phyloP scores from a whole-genome alignment of 2,113 vertebrate genomes.

The Macquaria australasica region DNA sequence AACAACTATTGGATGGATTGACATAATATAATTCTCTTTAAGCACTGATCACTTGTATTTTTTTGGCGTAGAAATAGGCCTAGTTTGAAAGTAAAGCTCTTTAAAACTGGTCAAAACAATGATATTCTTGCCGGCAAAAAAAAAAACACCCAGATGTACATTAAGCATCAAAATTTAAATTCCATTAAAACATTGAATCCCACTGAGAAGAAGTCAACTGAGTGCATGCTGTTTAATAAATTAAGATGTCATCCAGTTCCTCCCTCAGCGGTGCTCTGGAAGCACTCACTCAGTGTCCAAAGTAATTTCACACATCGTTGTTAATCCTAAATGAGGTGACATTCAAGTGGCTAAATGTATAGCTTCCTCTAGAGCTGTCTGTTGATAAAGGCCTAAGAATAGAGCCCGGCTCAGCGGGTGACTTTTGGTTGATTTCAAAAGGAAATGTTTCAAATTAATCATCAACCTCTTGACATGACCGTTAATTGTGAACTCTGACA shows the following conservation, averaged over 20 bases:
- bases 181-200: background rate
- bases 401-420: constrained; percentile 24
- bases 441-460: constrained; percentile 38
- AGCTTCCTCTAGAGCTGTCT: constrained; percentile 39
- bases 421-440: constrained; percentile 26
- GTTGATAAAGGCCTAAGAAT: constrained; percentile 55
- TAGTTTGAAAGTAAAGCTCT: background rate
- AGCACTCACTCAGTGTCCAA: constrained; percentile 38
- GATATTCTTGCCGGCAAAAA: background rate
- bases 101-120: background rate
- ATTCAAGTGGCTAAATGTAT: constrained; percentile 43
- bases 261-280: constrained; percentile 13
- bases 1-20: too few species aligned
- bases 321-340: constrained; percentile 70
- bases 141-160: background rate
- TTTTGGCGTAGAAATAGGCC: background rate
- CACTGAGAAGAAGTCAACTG: background rate
- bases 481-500: constrained; percentile 34
- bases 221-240: constrained; percentile 9
- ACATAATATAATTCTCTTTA: background rate
- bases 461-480: constrained; percentile 11
- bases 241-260: constrained; percentile 13
- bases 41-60: background rate
- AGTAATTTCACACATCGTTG: constrained; percentile 52
- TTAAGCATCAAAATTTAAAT: background rate